Evolutionary conservation across 2,797 vertebrate species (phyloP), one percentile per base, ranked within the genome.

Genomic region (Rachycentron canadum): DNA sequence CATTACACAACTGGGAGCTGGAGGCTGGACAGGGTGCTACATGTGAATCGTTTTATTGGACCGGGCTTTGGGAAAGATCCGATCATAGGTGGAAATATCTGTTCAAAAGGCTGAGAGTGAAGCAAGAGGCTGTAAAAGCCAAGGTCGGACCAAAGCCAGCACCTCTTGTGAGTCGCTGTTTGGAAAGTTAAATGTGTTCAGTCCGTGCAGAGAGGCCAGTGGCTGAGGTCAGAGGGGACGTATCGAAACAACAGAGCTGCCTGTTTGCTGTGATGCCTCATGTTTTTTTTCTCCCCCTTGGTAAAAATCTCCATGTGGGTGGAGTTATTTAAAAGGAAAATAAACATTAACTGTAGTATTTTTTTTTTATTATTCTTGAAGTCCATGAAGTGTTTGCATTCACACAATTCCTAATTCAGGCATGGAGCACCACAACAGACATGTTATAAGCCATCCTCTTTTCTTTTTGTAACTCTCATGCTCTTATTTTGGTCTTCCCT

Each of bases 31-130:
- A 0, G 56, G 43, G 52, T 53, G 69, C 86, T 73, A 81, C 83
- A 86, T 69, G 77, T 78, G 72, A 86, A 69, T 80, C 17, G 62
- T 50, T 81, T 82, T 41, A 88, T 89, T 93, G 91, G 90, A 92
- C 32, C 52, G 0, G 47, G 67, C 69, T 19, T 69, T 70, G 82
- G 93, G 92, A 94, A 94, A 93, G 77, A 76, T 89, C 47, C 25
- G 83, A 86, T 94, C 93, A 93, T 91, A 73, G 85, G 78, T 92
- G 91, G 91, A 93, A 93, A 93, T 87, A 90, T 93, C 78, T 91
- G 86, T 84, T 90, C 70, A 82, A 50, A 79, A 61, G 78, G 73
- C 84, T 6, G 68, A 50, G 78, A 87, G 76, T 73, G 50, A 85
- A 85, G 83, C 80, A 64, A 73, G 62, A 62, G 74, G 78, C 77